phyloP scores from a whole-genome alignment of 2,113 vertebrate genomes.

The Rhinoderma darwinii region DNA sequence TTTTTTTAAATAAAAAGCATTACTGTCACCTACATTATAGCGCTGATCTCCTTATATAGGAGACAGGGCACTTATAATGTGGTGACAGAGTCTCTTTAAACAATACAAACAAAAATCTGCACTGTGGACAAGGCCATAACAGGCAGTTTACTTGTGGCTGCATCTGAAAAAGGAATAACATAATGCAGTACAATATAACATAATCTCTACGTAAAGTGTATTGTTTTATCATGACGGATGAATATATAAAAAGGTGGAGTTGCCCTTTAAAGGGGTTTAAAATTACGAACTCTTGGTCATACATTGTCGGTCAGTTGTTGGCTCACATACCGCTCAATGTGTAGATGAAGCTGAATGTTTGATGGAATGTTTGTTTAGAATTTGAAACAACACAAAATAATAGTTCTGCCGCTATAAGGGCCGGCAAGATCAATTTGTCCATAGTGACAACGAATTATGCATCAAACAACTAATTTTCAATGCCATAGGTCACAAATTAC shows the following conservation, averaged over 20 bases:
- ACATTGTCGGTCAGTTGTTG: background rate
- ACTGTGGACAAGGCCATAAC: no score
- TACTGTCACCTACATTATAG: no score
- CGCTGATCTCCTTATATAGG: no score
- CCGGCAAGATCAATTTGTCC: background rate
- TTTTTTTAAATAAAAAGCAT: no score
- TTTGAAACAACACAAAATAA: background rate
- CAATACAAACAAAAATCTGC: no score
- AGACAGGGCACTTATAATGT: no score
- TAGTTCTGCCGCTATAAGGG: background rate
- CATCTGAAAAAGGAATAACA: background rate
- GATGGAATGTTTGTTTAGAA: background rate
- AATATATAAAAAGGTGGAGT: background rate
- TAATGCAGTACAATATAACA: background rate
- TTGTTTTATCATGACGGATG: background rate
- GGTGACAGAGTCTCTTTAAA: no score
- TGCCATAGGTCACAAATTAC: slow-evolving; percentile 6
- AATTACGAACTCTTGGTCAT: background rate
- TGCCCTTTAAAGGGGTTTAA: background rate
- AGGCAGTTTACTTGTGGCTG: no score
- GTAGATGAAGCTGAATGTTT: background rate
- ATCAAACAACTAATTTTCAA: background rate
- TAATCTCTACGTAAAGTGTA: background rate
- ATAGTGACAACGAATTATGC: background rate
- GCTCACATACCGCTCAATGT: background rate